Base-by-base conservation (phyloP, 2,888 invertebrate species). In the Hydroisotoma schaefferi region DNA sequence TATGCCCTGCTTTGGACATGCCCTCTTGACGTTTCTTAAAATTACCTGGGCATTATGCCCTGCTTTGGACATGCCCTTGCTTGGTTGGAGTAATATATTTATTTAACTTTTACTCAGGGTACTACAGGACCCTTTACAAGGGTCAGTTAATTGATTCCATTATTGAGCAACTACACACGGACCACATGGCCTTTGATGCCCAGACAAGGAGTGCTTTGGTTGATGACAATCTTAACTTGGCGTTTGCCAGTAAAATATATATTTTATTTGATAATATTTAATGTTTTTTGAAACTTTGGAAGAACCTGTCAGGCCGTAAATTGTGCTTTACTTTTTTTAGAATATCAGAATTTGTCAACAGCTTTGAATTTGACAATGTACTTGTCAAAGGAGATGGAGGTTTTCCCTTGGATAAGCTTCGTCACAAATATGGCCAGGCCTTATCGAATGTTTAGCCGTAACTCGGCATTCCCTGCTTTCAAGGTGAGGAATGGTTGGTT, bases 161-260 rank as follows among this genome's bases (percentile, higher is more conserved):
- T n/a, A 59, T 63, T 15, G 57, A 53, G 22, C 59, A 65, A 29
- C 48, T 70, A 5, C 22, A 53, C 5, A 38, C 27, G 1, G 43
- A 67, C 49, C 65, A 61, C 26, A 15, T 20, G 2, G 56, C 37
- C 2, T 53, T 69, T 46, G 61, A 65, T 40, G 38, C 53, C 23
- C 60, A 59, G 51, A 65, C 63, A 1, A 55, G 67, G 55, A 66
- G 65, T 44, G 61, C 60, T 12, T 33, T 71, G 18, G 43, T 69
- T 25, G 71, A 71, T 51, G 69, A 71, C 48, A 59, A 56, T 40
- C 40, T 70, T 1, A 66, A 63, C 37, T 53, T 70, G 22, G 70
- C 52, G 1, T 66, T 52, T 47, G 59, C 62, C 15, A 63, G 67
- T 63, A 51, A 4, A 38, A 5, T 48, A 25, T 48, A 26, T 28